A percentile compares a stretch with the other conserved stretches of the same genome.
These are phyloP conservation scores for Corydoras maculifer DNA, from an alignment of 2,113 vertebrate species.

Conservation along the genomic window DNA sequence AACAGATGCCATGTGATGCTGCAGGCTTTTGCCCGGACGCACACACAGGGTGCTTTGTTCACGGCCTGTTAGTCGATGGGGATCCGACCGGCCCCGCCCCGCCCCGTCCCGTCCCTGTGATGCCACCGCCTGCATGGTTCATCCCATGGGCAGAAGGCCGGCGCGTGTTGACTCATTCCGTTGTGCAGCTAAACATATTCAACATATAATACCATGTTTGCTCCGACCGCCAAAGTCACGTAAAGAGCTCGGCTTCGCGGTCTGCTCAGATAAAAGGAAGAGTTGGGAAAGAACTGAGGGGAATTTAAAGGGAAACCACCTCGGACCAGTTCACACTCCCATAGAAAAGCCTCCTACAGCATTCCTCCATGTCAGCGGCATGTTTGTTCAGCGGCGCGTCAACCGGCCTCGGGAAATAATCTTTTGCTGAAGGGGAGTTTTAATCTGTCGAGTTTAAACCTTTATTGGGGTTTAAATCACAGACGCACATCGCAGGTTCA, in stretches of 20 bases:
- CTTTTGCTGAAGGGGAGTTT: too few relatives aligned
- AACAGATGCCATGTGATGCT: conserved; percentile 6
- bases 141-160: background rate
- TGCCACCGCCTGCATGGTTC: conserved; percentile 27
- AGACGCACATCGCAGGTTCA: background rate
- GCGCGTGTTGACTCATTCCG: conserved; percentile 1
- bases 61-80: conserved; percentile 2
- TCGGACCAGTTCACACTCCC: background rate
- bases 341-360: background rate
- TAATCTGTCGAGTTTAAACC: too few relatives aligned
- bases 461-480: background rate
- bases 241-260: background rate
- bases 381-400: conserved; percentile 6
- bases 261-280: background rate
- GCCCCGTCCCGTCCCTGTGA: background rate
- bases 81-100: background rate
- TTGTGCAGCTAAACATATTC: background rate
- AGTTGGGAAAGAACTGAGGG: background rate
- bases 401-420: background rate
- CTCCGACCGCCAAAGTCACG: conserved; percentile 19
- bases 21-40: background rate
- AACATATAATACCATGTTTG: conserved; percentile 3
- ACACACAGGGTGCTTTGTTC: conserved; percentile 13
- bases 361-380: conserved; percentile 3
- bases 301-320: conserved; percentile 5